Percentiles rank a stretch among this genome's conserved stretches.
Evolutionary conservation across 2,888 invertebrate species (phyloP).

Genomic region (Anodontia alba): DNA sequence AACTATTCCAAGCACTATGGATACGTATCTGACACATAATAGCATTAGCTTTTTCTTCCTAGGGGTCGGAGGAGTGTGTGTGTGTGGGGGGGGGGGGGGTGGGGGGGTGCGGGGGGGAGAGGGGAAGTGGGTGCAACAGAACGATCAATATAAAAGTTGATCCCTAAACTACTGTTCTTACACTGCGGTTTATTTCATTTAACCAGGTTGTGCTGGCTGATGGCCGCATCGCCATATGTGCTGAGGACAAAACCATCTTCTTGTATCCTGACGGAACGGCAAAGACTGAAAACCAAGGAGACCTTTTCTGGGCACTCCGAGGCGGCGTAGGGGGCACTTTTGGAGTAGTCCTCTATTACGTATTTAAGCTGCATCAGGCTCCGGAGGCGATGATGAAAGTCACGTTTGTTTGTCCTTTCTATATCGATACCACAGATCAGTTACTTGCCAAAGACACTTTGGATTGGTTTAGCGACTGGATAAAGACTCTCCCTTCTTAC

Average conservation of each 20-base stretch:
- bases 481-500: conserved; percentile 36
- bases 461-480: conserved; percentile 1
- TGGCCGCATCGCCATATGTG: conserved; percentile 46
- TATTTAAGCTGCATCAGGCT: conserved; percentile 52
- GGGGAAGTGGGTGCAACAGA: too few relatives aligned
- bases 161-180: too few relatives aligned
- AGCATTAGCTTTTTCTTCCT: too few relatives aligned
- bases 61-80: too few relatives aligned
- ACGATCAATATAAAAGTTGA: too few relatives aligned
- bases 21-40: too few relatives aligned
- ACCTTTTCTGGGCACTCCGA: conserved; percentile 67
- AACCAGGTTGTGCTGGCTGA: conserved; percentile 56
- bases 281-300: conserved; percentile 27
- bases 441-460: neutral
- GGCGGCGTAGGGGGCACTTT: conserved; percentile 68
- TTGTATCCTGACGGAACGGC: conserved; percentile 14
- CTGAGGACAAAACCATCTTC: conserved; percentile 26
- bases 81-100: too few relatives aligned
- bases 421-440: conserved; percentile 18
- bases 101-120: too few relatives aligned
- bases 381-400: conserved; percentile 35
- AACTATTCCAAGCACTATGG: too few relatives aligned
- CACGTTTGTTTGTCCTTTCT: neutral
- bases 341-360: conserved; percentile 51
- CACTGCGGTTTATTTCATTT: too few relatives aligned